Conservation (phyloP, 2,797 vertebrate genomes). For the Sandelia bainsii region DNA sequence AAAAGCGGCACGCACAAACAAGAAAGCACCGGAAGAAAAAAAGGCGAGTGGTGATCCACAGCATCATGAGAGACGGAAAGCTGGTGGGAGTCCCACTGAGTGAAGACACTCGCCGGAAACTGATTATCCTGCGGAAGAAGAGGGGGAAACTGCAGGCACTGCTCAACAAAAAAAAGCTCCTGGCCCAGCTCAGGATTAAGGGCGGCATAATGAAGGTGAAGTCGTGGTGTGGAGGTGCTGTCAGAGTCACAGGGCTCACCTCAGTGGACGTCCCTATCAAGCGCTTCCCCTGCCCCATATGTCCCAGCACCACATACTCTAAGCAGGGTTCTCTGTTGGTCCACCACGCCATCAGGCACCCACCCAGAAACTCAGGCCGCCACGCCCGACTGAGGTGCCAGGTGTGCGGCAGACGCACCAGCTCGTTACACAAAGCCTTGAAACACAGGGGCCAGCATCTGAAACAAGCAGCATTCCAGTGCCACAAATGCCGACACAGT, state of each 20-base stretch:
- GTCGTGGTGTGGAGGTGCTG: slow-evolving; percentile 78
- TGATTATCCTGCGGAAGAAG: slow-evolving; percentile 71
- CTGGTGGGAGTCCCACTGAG: slow-evolving; percentile 80
- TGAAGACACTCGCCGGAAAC: slow-evolving; percentile 78
- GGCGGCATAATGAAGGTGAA: slow-evolving; percentile 66
- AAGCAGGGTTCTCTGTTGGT: slow-evolving; percentile 78
- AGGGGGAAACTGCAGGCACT: slow-evolving; percentile 77
- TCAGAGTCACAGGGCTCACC: slow-evolving; percentile 76
- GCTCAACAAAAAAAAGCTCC: slow-evolving; percentile 81
- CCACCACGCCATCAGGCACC: slow-evolving; percentile 81
- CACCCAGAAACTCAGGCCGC: slow-evolving; percentile 69
- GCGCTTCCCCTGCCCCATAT: slow-evolving; percentile 84
- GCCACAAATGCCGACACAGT: slow-evolving; percentile 80
- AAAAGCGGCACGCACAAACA: slow-evolving; percentile 68
- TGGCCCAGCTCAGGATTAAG: slow-evolving; percentile 79
- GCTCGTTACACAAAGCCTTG: slow-evolving; percentile 79
- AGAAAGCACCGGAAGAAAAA: slow-evolving; percentile 80
- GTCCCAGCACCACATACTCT: slow-evolving; percentile 81
- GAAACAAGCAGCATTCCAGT: slow-evolving; percentile 80
- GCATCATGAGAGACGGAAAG: slow-evolving; percentile 80
- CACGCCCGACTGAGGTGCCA: slow-evolving; percentile 79
- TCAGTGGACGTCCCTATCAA: slow-evolving; percentile 81
- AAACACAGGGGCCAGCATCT: slow-evolving; percentile 83
- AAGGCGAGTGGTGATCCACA: slow-evolving; percentile 80
- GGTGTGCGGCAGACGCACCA: slow-evolving; percentile 78